A percentile compares a stretch with the other conserved stretches of the same genome.
Evolutionary conservation across 2,113 vertebrate genomes (phyloP).

Genomic region (Odobenus rosmarus): DNA sequence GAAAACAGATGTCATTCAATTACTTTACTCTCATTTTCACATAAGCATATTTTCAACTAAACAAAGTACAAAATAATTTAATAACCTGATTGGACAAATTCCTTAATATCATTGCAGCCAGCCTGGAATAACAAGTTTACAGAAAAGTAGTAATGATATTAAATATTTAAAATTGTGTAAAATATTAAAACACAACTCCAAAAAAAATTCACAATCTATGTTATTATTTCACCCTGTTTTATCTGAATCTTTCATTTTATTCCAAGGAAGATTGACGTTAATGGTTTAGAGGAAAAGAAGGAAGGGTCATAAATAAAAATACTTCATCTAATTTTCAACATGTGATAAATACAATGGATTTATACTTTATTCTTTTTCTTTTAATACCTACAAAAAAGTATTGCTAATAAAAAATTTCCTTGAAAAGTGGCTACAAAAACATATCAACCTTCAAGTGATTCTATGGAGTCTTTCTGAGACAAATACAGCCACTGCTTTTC

Average conservation of each 20-base stretch:
- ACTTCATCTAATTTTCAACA: background rate
- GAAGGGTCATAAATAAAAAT: background rate
- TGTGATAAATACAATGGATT: slow-evolving; percentile 8
- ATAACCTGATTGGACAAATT: slow-evolving; percentile 14
- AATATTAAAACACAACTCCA: slow-evolving; percentile 80
- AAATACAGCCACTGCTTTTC: slow-evolving; percentile 4
- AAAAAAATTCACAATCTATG: slow-evolving; percentile 41
- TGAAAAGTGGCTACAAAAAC: background rate
- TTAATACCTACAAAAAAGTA: background rate
- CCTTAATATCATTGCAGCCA: slow-evolving; percentile 13
- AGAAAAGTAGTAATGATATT: background rate
- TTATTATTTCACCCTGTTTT: slow-evolving; percentile 43
- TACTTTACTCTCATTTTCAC: background rate
- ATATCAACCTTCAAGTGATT: background rate
- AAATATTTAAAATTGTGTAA: slow-evolving; percentile 78
- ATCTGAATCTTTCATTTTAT: slow-evolving; percentile 54
- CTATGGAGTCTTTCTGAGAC: background rate
- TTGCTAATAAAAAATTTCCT: slow-evolving; percentile 6
- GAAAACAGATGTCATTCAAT: background rate
- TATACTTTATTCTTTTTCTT: background rate
- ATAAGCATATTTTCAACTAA: background rate
- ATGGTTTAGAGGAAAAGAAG: background rate
- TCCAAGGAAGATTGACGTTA: background rate
- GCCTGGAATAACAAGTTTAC: slow-evolving; percentile 50
- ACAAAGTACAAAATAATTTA: background rate